A percentile compares a stretch with the other conserved stretches of the same genome.
phyloP scores from a whole-genome alignment of 2,888 invertebrate genomes.

The Rhagonycha fulva region DNA sequence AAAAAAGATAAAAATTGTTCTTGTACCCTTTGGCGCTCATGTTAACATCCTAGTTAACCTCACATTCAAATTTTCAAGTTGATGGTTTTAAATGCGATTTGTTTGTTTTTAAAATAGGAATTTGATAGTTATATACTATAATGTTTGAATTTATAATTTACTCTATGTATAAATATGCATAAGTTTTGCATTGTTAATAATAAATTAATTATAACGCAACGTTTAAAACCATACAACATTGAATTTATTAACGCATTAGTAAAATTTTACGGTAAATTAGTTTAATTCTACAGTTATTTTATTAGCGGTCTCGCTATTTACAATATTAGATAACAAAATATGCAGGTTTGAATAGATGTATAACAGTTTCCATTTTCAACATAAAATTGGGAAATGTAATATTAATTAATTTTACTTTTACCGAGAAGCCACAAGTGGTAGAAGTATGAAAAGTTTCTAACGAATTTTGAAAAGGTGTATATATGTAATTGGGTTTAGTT shows the following conservation, averaged over 20 bases:
- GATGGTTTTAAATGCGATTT: background rate
- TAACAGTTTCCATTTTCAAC: background rate
- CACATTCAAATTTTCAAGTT: background rate
- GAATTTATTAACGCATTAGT: background rate
- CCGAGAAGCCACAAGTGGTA: background rate
- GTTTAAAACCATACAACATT: background rate
- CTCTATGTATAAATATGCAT: background rate
- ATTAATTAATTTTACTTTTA: background rate
- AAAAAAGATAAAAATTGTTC: too few species aligned
- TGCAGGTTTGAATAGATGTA: background rate
- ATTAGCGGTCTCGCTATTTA: background rate
- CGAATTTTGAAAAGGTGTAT: background rate
- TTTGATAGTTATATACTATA: background rate
- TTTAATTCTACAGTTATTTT: background rate
- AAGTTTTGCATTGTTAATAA: background rate
- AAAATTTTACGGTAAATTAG: background rate
- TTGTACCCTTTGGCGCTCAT: too few species aligned
- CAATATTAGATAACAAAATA: background rate
- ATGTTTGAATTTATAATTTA: background rate
- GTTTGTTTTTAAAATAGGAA: background rate
- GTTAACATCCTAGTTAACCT: background rate
- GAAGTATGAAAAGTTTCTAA: background rate
- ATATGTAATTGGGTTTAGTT: too few species aligned
- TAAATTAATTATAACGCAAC: background rate
- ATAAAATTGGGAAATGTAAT: background rate